phyloP scores from a whole-genome alignment of 2,113 vertebrate genomes.

The Chinchilla lanigera region DNA sequence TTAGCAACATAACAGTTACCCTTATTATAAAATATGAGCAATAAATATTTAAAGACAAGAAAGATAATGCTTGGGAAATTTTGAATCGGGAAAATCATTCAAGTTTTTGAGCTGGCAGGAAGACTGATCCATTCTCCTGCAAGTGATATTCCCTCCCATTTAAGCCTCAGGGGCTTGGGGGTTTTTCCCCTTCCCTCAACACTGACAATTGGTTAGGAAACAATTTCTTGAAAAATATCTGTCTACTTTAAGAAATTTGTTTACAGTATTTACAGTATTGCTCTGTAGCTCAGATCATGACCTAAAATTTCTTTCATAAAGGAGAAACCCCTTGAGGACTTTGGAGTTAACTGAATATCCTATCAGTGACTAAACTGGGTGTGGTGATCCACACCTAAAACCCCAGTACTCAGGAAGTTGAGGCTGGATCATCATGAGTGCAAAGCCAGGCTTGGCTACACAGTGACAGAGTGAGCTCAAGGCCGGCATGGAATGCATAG shows the following conservation, averaged over 20 bases:
- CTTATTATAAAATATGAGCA: neutral
- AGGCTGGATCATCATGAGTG: neutral
- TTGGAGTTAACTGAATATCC: neutral
- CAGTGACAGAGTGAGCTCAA: neutral
- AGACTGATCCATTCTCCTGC: neutral
- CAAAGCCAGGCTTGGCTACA: neutral
- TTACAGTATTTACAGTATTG: neutral
- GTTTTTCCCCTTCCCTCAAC: neutral
- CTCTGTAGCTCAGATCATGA: neutral
- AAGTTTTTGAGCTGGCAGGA: neutral
- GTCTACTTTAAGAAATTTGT: slow-evolving; percentile 42
- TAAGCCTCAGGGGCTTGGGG: neutral
- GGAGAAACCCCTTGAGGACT: neutral
- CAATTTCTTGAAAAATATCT: neutral
- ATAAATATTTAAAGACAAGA: slow-evolving; percentile 16
- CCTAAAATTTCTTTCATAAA: neutral
- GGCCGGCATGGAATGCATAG: neutral
- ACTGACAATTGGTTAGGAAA: neutral
- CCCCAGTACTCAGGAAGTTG: neutral
- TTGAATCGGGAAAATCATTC: neutral
- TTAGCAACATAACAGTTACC: neutral
- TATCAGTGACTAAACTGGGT: neutral
- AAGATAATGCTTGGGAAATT: neutral
- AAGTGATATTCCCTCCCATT: neutral
- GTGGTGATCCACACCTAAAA: neutral